Evolutionary conservation across 30 jellyfish, hydroid and myxozoan species (phyloP), one percentile per base, ranked within the genome.

Genomic region (Hydra vulgaris): DNA sequence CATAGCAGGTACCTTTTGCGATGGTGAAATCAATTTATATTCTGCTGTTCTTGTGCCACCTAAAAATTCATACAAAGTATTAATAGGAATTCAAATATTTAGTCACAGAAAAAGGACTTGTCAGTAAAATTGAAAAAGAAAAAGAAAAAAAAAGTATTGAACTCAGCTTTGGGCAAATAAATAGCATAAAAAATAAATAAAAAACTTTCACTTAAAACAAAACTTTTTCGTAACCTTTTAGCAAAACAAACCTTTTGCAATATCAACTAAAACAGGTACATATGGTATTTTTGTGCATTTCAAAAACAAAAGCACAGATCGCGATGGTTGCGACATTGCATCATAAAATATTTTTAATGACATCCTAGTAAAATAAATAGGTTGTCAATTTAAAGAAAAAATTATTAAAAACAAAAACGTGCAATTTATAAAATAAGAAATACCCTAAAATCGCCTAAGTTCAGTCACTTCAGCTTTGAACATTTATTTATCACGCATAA

Each of bases 261-360:
- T 17, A 54, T 89, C 66, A 53, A 85, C 68, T 16, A 89, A 22
- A 18, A 79, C 73, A 22, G 92, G 88, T 18, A 66, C 25, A 56
- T 76, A 89, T 22, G 95, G 85, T 3, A 89, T 69, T 0, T 79
- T 79, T 74, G 78, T 81, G 26, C 89, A 87, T 81, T 89, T 89
- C 21, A 85, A 79, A 66, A 89, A 80, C 83, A 89, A 26, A 80
- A 84, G 12, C 19, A 89, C 93, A 20, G 93, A 70, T 67, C 97
- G 83, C 7, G 90, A 69, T 0, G 97, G 97, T 56, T 89, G 97
- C 0, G 97, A 89, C 95, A 89, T 79, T 81, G 88, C 27, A 82
- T 89, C 97, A 66, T 74, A 79, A 74, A 74, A 89, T 19, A 84
- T 71, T 76, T 79, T 86, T 76, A 89, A 74, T n/a, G 95, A 86